Percentiles rank a stretch among this genome's conserved stretches.
phyloP scores from a whole-genome alignment of 2,888 invertebrate genomes.

The Acrobasis consociella region DNA sequence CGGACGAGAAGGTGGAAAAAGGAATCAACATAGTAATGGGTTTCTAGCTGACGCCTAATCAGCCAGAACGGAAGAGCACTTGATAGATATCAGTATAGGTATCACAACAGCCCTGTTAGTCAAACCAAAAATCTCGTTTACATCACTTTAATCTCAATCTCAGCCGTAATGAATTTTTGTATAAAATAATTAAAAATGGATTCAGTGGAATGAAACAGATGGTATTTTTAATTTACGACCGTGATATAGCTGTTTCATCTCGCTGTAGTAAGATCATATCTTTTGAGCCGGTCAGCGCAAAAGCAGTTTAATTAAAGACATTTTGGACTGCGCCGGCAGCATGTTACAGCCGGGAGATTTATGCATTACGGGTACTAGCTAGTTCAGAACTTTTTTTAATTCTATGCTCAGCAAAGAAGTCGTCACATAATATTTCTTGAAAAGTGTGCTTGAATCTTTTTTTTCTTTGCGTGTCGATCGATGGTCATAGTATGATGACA shows the following conservation, averaged over 20 bases:
- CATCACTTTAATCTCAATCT: not conserved
- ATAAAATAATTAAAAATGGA: constrained; percentile 23
- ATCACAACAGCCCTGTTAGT: not conserved
- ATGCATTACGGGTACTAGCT: constrained; percentile 3
- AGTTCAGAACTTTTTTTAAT: no score
- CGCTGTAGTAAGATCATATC: constrained; percentile 16
- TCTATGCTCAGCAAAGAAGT: no score
- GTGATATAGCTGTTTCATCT: constrained; percentile 14
- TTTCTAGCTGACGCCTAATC: no score
- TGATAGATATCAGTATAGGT: no score
- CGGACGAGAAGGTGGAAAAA: no score
- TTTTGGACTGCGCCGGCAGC: constrained; percentile 8
- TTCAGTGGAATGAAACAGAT: constrained; percentile 20
- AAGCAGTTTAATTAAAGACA: constrained; percentile 21
- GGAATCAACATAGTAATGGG: no score
- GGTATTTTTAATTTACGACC: constrained; percentile 25
- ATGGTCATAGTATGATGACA: no score
- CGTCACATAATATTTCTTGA: no score
- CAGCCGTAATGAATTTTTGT: constrained; percentile 12
- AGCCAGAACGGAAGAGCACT: no score
- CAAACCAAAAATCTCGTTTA: not conserved
- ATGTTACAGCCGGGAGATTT: constrained; percentile 12
- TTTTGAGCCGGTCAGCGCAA: constrained; percentile 12
- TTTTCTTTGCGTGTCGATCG: no score
- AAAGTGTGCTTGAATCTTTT: no score